Conservation (phyloP, 1,140 invertebrate genomes). For the Delia radicum region DNA sequence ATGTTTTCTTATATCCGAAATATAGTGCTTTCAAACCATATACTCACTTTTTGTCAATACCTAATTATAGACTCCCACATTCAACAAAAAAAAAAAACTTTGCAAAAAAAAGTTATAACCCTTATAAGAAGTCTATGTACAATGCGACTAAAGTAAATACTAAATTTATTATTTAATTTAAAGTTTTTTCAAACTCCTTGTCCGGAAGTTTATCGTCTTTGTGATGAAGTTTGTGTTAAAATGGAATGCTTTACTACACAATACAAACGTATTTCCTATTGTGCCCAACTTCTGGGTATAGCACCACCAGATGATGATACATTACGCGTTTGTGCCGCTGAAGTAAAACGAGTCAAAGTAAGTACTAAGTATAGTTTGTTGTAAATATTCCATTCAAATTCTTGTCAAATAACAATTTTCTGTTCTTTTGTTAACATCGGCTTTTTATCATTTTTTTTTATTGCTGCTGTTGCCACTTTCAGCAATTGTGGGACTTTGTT, state of each 20-base stretch:
- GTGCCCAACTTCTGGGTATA: slow-evolving; percentile 77
- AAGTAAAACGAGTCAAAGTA: slow-evolving; percentile 69
- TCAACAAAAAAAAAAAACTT: too few species aligned
- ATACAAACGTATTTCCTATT: slow-evolving; percentile 64
- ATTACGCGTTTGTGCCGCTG: slow-evolving; percentile 61
- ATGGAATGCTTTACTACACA: slow-evolving; percentile 65
- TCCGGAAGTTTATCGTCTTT: slow-evolving; percentile 64
- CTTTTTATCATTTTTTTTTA: neutral
- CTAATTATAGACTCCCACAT: too few species aligned
- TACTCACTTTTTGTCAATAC: too few species aligned
- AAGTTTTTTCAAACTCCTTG: slow-evolving; percentile 67
- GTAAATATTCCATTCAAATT: neutral
- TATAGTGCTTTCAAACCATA: too few species aligned
- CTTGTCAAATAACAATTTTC: neutral
- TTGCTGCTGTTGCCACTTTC: neutral
- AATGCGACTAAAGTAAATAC: neutral
- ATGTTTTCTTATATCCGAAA: too few species aligned
- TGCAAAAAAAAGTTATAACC: too few species aligned
- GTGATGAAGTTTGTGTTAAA: slow-evolving; percentile 67
- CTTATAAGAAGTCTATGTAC: too few species aligned
- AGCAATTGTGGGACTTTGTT: slow-evolving; percentile 83
- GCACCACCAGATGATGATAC: slow-evolving; percentile 72
- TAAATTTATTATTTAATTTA: neutral
- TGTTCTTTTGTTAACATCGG: neutral
- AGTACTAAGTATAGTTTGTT: slow-evolving; percentile 2